A percentile compares a stretch with the other conserved stretches of the same genome.
phyloP scores from a whole-genome alignment of 2,113 vertebrate genomes.

The Tamias sibiricus region DNA sequence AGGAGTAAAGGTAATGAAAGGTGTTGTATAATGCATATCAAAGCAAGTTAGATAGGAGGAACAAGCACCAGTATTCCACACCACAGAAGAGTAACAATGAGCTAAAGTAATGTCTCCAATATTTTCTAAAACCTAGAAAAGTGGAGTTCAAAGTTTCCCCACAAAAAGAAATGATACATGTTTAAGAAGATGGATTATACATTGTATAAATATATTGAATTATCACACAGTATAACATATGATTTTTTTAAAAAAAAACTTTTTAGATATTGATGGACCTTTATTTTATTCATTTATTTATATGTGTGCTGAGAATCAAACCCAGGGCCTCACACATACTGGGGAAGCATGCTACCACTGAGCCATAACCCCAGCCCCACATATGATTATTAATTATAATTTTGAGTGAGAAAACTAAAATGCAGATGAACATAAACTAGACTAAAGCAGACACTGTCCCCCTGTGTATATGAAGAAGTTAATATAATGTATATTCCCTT shows the following conservation, averaged over 20 bases:
- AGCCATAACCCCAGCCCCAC: no score
- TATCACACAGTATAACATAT: not conserved
- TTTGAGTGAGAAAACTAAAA: not conserved
- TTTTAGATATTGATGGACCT: no score
- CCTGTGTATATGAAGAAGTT: not conserved
- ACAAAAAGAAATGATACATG: not conserved
- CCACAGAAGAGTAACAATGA: not conserved
- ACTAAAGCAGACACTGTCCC: not conserved
- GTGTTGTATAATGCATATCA: not conserved
- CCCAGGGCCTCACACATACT: no score
- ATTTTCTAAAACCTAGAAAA: not conserved
- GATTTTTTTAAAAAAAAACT: not conserved
- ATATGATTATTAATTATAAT: not conserved
- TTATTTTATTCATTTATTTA: no score
- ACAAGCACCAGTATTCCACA: not conserved
- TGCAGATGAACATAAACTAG: not conserved
- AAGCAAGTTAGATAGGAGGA: not conserved
- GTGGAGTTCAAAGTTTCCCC: not conserved
- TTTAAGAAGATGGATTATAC: not conserved
- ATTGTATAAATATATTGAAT: not conserved
- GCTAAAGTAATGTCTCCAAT: not conserved
- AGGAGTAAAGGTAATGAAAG: not conserved
- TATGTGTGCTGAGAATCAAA: no score
- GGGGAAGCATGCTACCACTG: no score
- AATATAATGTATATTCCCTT: not conserved